phyloP scores from a whole-genome alignment of 1,140 invertebrate species.

The Tachypleus tridentatus region DNA sequence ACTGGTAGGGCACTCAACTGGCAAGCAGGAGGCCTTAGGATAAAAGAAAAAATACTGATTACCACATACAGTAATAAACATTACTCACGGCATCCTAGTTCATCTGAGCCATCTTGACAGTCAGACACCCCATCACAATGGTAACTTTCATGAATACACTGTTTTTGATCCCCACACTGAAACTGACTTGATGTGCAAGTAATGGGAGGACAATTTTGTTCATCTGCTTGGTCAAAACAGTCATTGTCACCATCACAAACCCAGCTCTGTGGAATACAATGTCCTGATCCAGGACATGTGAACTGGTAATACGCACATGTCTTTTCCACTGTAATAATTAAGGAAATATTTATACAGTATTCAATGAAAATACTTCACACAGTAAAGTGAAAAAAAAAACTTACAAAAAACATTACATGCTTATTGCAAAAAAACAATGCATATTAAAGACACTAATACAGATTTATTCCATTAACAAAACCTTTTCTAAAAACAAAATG shows the following conservation, averaged over 20 bases:
- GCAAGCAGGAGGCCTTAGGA: too few relatives aligned
- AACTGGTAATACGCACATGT: conserved; percentile 89
- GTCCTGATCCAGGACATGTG: conserved; percentile 83
- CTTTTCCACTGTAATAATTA: conserved; percentile 46
- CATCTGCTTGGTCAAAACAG: conserved; percentile 95
- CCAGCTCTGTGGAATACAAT: conserved; percentile 91
- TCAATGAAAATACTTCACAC: not conserved
- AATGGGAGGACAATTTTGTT: conserved; percentile 88
- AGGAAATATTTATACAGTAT: not conserved
- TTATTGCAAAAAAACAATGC: too few relatives aligned
- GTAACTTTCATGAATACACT: conserved; percentile 85
- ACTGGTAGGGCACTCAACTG: too few relatives aligned
- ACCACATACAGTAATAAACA: conserved; percentile 1
- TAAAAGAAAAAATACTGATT: too few relatives aligned
- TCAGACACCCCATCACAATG: conserved; percentile 85
- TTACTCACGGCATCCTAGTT: conserved; percentile 60
- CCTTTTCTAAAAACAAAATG: too few relatives aligned
- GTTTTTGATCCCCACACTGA: conserved; percentile 77
- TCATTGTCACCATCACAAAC: conserved; percentile 85
- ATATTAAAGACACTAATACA: too few relatives aligned
- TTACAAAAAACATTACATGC: too few relatives aligned
- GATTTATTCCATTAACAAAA: too few relatives aligned
- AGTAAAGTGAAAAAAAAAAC: not conserved
- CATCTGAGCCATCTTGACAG: conserved; percentile 86
- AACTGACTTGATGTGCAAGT: conserved; percentile 87